A percentile compares a stretch with the other conserved stretches of the same genome.
phyloP scores from a whole-genome alignment of 2,888 invertebrate genomes.

The Allacma fusca region DNA sequence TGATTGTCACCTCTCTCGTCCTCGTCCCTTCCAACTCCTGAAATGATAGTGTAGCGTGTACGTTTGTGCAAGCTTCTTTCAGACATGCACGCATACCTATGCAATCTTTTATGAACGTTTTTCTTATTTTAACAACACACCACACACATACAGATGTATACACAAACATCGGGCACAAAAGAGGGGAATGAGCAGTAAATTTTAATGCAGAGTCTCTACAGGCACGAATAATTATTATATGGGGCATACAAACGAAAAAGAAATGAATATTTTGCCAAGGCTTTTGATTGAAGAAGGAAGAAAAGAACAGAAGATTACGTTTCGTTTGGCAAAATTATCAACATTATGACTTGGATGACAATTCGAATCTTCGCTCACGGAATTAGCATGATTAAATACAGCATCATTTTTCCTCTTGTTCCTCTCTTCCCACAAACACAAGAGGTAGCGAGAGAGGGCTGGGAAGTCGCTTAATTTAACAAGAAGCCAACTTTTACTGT shows the following conservation, averaged over 20 bases:
- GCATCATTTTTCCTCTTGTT: not conserved
- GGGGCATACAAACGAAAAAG: not conserved
- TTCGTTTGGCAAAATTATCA: constrained; percentile 26
- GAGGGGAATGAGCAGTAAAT: not conserved
- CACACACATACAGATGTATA: not conserved
- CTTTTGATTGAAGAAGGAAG: constrained; percentile 1
- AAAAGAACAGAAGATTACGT: not conserved
- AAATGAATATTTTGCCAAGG: constrained; percentile 14
- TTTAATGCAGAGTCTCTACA: not conserved
- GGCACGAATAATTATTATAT: not conserved
- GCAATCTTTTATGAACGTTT: constrained; percentile 5
- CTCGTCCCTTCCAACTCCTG: not conserved
- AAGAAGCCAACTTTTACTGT: not conserved
- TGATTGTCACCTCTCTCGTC: constrained; percentile 16
- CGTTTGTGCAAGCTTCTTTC: not conserved
- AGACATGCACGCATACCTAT: not conserved
- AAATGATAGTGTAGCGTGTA: not conserved
- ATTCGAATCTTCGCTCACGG: not conserved
- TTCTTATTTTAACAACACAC: not conserved
- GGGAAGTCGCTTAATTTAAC: not conserved
- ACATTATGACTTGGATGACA: constrained; percentile 9
- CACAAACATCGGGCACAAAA: not conserved
- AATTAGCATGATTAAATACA: constrained; percentile 9
- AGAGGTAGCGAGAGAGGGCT: not conserved
- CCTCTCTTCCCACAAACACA: not conserved